These are phyloP conservation scores for Synchiropus splendidus DNA, from an alignment of 2,113 vertebrate genomes.

Conservation along the genomic window DNA sequence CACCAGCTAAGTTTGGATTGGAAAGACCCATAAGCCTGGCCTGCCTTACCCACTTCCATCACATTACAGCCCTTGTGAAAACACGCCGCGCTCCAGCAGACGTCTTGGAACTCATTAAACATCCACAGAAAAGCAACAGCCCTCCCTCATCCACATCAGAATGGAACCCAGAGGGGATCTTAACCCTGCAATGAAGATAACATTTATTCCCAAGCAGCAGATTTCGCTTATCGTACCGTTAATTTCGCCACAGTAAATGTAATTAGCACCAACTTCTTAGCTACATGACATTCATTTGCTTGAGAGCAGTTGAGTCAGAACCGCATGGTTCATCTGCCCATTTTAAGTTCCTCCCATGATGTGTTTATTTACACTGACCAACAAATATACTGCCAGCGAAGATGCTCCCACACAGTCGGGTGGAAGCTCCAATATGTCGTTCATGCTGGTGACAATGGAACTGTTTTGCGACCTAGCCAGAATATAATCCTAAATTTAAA, in stretches of 20 bases:
- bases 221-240: conserved; percentile 28
- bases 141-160: conserved; percentile 32
- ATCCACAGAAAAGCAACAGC: conserved; percentile 15
- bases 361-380: too few relatives aligned
- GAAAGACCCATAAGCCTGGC: conserved; percentile 37
- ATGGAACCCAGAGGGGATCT: conserved; percentile 21
- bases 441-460: too few relatives aligned
- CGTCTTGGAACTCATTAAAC: conserved; percentile 39
- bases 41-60: conserved; percentile 36
- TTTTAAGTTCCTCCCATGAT: background rate
- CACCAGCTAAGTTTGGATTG: conserved; percentile 42
- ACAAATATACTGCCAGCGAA: too few relatives aligned
- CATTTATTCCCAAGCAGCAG: conserved; percentile 24
- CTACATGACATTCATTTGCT: conserved; percentile 22
- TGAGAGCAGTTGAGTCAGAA: conserved; percentile 10
- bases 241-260: conserved; percentile 29
- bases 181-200: conserved; percentile 43
- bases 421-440: too few relatives aligned
- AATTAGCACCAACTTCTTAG: conserved; percentile 25
- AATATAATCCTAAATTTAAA: too few relatives aligned
- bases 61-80: conserved; percentile 42
- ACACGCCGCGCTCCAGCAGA: conserved; percentile 20
- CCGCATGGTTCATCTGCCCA: conserved; percentile 10
- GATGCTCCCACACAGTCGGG: too few relatives aligned
- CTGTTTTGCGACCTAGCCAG: too few relatives aligned